Evolutionary conservation across 2,113 vertebrate species (phyloP).

Genomic region (Amazona guildingii): DNA sequence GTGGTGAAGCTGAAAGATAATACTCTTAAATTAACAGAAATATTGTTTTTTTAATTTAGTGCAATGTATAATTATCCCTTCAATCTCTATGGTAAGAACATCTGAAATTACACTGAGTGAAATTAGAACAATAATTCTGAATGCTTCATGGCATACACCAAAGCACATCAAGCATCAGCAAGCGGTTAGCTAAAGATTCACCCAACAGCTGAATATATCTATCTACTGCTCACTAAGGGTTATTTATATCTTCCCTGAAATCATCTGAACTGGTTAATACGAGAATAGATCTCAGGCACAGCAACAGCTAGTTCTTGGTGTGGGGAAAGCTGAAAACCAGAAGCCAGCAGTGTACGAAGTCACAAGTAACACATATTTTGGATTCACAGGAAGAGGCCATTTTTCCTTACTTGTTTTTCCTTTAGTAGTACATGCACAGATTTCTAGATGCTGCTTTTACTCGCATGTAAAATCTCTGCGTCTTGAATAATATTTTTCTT

Average conservation of each 20-base stretch:
- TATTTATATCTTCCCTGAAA: neutral
- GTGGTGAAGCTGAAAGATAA: neutral
- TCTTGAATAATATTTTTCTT: neutral
- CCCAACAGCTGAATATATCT: neutral
- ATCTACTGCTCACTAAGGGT: neutral
- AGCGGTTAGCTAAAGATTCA: neutral
- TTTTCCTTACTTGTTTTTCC: neutral
- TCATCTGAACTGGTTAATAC: neutral
- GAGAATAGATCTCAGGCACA: neutral
- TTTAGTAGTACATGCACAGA: neutral
- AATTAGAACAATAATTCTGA: constrained; percentile 18
- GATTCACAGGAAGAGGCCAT: neutral
- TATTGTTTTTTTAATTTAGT: neutral
- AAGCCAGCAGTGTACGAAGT: neutral
- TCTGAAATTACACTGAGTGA: neutral
- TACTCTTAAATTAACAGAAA: neutral
- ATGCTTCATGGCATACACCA: neutral
- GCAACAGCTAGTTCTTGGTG: neutral
- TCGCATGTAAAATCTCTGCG: neutral
- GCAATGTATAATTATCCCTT: neutral
- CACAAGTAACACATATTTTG: neutral
- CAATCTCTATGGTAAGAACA: neutral
- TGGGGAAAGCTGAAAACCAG: neutral
- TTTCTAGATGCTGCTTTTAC: neutral
- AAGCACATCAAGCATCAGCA: neutral